Base-by-base conservation (phyloP, 2,888 invertebrate genomes). In the Heliconius cydno region DNA sequence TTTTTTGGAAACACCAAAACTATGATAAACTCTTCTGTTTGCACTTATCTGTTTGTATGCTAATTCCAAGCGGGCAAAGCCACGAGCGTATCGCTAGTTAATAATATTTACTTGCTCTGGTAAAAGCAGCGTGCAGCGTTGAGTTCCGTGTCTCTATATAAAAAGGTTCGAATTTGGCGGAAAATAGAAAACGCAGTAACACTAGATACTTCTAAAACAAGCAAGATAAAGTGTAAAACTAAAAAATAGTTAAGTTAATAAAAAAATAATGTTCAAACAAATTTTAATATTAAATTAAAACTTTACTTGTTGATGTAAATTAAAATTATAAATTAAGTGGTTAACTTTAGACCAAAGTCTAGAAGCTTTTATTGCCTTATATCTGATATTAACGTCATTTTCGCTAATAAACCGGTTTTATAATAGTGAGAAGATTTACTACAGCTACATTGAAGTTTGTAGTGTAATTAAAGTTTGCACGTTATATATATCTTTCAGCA, bases 381-480 rank as follows among this genome's bases (percentile, higher is more conserved):
- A 70, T 46, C n/a, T 70, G 70, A 46, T 70, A 46, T 70, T 70
- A 70, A 46, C 41, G 46, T 70, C 41, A 70, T n/a, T 70, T 70
- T 46, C 41, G 15, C 25, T 46, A 70, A 70, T 70, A 70, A 15
- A 46, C 41, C n/a, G 15, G 25, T 25, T 46, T 46, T 25, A 46
- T 25, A 46, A 70, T 41, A 28, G 41, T 7, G n/a, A 70, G 15
- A 46, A 70, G 70, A 70, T 46, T 70, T 70, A 67, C 52, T 60
- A 60, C 19, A 34, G 67, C 67, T 67, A 34, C 67, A 67, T 67
- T 67, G 22, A 66, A 34, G 66, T 67, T 67, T 19, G 66, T 66
- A 66, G 30, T 28, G 6, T 65, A 65, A 65, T 25, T 65, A 28
- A 65, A 65, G 28, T 65, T 65, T 25, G 3, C 25, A 28, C 28